These are phyloP conservation scores for Chiloscyllium plagiosum DNA, from an alignment of 2,113 vertebrate genomes.

Conservation along the genomic window DNA sequence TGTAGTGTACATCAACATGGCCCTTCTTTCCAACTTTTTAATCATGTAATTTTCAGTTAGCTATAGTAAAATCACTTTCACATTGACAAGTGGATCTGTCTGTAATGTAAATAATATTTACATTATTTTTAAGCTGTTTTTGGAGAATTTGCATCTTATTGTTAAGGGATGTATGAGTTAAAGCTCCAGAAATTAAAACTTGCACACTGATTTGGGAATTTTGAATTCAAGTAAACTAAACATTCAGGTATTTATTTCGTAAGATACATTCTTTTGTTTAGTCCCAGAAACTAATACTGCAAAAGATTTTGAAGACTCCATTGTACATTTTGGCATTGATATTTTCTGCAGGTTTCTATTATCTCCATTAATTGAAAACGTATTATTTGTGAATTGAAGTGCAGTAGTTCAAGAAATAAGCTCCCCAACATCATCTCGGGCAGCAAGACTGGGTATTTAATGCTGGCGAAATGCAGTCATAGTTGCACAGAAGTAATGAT, in stretches of 20 bases:
- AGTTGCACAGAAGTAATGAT: not conserved
- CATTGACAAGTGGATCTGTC: not conserved
- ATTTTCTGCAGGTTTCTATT: not conserved
- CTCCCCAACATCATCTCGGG: not conserved
- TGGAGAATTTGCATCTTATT: not conserved
- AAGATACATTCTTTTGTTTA: not conserved
- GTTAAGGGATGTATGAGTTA: not conserved
- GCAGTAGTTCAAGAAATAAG: not conserved
- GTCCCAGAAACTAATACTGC: not conserved
- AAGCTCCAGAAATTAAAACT: not conserved
- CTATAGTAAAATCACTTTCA: not conserved
- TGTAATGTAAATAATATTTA: too few relatives aligned
- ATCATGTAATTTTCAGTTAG: not conserved
- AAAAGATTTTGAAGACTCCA: not conserved
- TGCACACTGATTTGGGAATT: not conserved
- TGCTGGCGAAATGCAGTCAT: not conserved
- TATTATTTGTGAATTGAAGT: not conserved
- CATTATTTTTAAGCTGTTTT: not conserved
- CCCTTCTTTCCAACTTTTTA: not conserved
- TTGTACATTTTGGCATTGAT: not conserved
- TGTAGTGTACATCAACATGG: not conserved
- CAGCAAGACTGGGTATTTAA: not conserved
- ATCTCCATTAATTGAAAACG: not conserved
- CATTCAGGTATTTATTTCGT: not conserved
- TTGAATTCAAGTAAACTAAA: not conserved